Evolutionary conservation across 2,888 invertebrate genomes (phyloP), one percentile per base, ranked within the genome.

Genomic region (Microchrysa polita): DNA sequence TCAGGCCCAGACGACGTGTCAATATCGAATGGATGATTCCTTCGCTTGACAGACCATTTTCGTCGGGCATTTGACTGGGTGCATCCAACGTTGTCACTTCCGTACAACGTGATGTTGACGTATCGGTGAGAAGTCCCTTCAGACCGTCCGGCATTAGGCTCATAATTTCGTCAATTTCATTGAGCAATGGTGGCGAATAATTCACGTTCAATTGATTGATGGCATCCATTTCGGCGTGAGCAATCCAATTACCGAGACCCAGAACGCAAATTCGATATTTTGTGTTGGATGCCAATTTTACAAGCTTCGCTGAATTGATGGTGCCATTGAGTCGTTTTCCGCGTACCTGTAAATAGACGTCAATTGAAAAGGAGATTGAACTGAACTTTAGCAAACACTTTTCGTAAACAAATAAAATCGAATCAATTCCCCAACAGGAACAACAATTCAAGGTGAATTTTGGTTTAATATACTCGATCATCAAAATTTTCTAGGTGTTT

Each of bases 261-360:
- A 94, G 87, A 72, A 96, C 94, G 84, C 96, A 96, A 80, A 96
- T 92, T 76, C 91, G 88, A 85, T 96, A 96, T 77, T 91, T 90
- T 1, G 93, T 92, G 80, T 92, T 93, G 2, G 95, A 91, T 76
- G 88, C 88, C 77, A 96, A 87, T 81, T 91, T 91, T 73, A 89
- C 89, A 69, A 96, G 87, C 83, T 91, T 91, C 74, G 92, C 90
- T 10, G 92, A 91, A 78, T 94, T 89, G 0, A 91, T 89, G 67
- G 89, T 89, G 48, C 92, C 88, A 79, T 93, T 93, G 78, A 94
- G 84, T 78, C 90, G 87, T 84, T 91, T 92, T 1, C 93, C 93
- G 78, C 91, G 90, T 78, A 93, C 90, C 93, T 93, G 87, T 44
- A 84, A 84, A 12, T n/a, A n/a, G n/a, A n/a, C n/a, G n/a, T n/a